Conservation (phyloP, 2,888 invertebrate species). For the Escarpia spicata region DNA sequence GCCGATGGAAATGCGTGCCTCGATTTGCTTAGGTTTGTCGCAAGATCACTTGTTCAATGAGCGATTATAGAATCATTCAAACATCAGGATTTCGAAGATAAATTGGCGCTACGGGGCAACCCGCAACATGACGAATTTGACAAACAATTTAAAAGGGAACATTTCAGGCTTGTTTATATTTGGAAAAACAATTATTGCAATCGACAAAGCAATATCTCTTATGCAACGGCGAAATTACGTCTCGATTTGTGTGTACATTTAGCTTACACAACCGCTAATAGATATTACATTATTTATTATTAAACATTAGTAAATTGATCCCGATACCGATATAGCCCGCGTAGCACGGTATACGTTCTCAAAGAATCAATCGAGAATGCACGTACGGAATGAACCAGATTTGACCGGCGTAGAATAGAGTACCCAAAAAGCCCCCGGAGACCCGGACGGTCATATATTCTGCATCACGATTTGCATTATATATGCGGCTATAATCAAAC, state of each 20-base stretch:
- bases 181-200: not conserved
- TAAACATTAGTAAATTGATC: not conserved
- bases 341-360: not conserved
- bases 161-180: not conserved
- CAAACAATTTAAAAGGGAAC: too few relatives aligned
- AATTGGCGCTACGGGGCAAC: not conserved
- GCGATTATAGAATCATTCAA: not conserved
- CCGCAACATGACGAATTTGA: too few relatives aligned
- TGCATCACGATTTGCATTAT: not conserved
- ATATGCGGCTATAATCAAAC: not conserved
- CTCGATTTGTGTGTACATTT: not conserved
- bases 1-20: not conserved
- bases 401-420: not conserved
- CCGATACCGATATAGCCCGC: not conserved
- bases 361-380: not conserved
- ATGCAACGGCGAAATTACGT: not conserved
- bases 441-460: not conserved
- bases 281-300: not conserved
- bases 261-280: not conserved
- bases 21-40: not conserved
- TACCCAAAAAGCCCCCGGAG: not conserved
- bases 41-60: not conserved
- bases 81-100: not conserved
- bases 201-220: not conserved
- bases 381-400: not conserved